Evolutionary conservation across 2,113 vertebrate genomes (phyloP).

Genomic region (Ochotona curzoniae): DNA sequence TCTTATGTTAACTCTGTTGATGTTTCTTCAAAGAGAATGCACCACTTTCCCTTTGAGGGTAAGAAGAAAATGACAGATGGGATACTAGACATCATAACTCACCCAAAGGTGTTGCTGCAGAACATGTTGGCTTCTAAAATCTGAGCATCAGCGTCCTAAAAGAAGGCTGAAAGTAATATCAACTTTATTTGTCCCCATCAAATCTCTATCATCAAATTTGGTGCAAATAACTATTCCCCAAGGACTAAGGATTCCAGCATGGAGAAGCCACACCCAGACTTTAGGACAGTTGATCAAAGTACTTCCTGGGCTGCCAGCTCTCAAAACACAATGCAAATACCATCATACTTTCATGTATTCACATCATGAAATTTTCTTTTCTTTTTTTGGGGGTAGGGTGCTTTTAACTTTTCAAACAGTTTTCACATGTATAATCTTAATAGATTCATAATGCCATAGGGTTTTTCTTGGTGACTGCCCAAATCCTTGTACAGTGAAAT

Average conservation of each 20-base stretch:
- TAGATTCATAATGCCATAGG: not conserved
- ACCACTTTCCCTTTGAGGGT: conserved; percentile 58
- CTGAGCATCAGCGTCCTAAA: not conserved
- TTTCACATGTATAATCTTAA: conserved; percentile 26
- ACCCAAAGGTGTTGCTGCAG: not conserved
- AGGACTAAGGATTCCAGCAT: not conserved
- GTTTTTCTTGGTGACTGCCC: conserved; percentile 26
- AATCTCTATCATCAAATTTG: not conserved
- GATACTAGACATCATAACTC: conserved; percentile 23
- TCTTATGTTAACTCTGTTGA: conserved; percentile 73
- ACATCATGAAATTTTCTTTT: not conserved
- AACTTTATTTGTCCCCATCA: not conserved
- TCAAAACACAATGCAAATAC: conserved; percentile 36
- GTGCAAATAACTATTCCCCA: not conserved
- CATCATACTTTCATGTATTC: not conserved
- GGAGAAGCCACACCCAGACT: not conserved
- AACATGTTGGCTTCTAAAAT: not conserved
- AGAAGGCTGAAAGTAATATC: not conserved
- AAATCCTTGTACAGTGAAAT: not conserved
- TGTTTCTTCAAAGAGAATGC: conserved; percentile 63
- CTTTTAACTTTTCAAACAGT: conserved; percentile 23
- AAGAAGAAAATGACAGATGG: conserved; percentile 56
- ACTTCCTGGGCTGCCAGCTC: not conserved
- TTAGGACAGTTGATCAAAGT: not conserved
- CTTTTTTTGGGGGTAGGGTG: not conserved